Evolutionary conservation across 2,797 vertebrate species (phyloP), one percentile per base, ranked within the genome.

Genomic region (Nasua narica): DNA sequence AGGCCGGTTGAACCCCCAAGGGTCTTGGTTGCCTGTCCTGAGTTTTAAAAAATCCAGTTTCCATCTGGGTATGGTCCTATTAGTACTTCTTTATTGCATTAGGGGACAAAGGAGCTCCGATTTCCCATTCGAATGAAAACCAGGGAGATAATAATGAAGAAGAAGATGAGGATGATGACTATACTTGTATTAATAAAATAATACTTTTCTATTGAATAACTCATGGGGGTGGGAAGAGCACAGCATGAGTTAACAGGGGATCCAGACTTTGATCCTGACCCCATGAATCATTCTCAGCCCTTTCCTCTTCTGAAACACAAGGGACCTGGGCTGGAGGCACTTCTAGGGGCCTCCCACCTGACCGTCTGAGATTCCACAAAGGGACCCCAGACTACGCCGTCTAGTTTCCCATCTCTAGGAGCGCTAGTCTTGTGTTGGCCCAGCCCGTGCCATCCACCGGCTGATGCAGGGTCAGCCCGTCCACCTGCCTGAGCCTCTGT

Each of bases 1-100:
- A 78, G 52, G 70, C 60, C 74, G 12, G 70, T 52, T 0, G 10
- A 77, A 77, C 46, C 60, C 25, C 50, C 11, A 62, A 77, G 74
- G 67, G 48, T 77, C 43, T 85, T 72, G 77, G 84, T 48, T 87
- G 77, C 60, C 56, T 87, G 69, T 54, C 92, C 40, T 48, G 48
- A 27, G 27, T 95, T 91, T 93, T 82, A 13, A 72, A 67, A 87
- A 78, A 19, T 50, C 48, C 48, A 40, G 21, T 25, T 13, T 74
- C 67, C 74, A 3, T 48, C 54, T 25, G 58, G 50, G 32, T 54
- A 43, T 70, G 90, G 40, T 67, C 21, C 52, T 48, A 15, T 16
- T 25, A 5, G 10, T 12, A 48, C 40, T 87, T 62, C 29, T 40
- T 58, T 87, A 8, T 15, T 19, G 86, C 14, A 2, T 35, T 23